Percentiles rank a stretch among this genome's conserved stretches.
Conservation (phyloP, 2,113 vertebrate species). For the Gila orcuttii region DNA sequence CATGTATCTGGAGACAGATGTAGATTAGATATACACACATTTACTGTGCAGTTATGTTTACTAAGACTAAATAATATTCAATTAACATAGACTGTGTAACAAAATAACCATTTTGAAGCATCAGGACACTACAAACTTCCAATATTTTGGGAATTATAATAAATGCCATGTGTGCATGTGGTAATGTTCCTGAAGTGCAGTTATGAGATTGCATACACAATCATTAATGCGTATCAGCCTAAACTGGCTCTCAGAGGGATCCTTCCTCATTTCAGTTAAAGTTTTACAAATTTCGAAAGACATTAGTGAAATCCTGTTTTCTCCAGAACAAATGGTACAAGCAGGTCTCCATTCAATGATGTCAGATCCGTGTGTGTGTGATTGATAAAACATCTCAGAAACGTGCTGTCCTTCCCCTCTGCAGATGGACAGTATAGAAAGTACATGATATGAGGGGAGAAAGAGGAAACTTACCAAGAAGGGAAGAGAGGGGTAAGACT, state of each 20-base stretch:
- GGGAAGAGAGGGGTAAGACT: slow-evolving; percentile 51
- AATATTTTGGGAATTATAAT: neutral
- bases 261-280: slow-evolving; percentile 50
- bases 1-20: neutral
- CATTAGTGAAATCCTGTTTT: slow-evolving; percentile 31
- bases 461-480: slow-evolving; percentile 64
- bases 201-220: slow-evolving; percentile 14
- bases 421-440: slow-evolving; percentile 34
- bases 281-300: slow-evolving; percentile 46
- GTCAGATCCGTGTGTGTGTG: slow-evolving; percentile 43
- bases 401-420: slow-evolving; percentile 46
- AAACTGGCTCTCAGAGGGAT: neutral
- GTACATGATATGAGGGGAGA: slow-evolving; percentile 29
- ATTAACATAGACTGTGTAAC: neutral
- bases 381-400: slow-evolving; percentile 50
- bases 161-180: neutral
- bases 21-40: neutral
- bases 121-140: neutral
- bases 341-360: slow-evolving; percentile 41
- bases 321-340: slow-evolving; percentile 54
- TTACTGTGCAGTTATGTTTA: neutral
- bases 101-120: neutral
- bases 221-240: neutral
- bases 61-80: neutral
- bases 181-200: slow-evolving; percentile 24